Conservation (phyloP, 2,888 invertebrate genomes). For the Hypena proboscidalis region DNA sequence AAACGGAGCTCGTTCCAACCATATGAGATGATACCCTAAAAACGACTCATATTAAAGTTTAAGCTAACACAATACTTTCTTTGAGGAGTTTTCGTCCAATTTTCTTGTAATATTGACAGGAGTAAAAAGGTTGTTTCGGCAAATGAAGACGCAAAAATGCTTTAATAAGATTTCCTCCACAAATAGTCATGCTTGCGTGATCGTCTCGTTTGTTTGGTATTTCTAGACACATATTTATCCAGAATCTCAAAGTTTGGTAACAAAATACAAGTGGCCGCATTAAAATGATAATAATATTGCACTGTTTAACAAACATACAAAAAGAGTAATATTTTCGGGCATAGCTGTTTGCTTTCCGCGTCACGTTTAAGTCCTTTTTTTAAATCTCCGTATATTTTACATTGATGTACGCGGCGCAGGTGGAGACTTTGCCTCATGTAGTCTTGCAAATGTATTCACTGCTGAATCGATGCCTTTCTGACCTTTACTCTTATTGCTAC, state of each 20-base stretch:
- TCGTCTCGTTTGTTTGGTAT: too few relatives aligned
- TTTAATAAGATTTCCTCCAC: background rate
- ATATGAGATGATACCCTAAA: slow-evolving; percentile 40
- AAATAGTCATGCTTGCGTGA: background rate
- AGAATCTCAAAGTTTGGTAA: too few relatives aligned
- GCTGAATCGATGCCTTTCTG: slow-evolving; percentile 20
- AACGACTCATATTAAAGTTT: slow-evolving; percentile 39
- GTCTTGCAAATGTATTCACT: slow-evolving; percentile 40
- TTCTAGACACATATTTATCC: too few relatives aligned
- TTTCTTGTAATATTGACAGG: slow-evolving; percentile 18
- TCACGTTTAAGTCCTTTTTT: slow-evolving; percentile 52
- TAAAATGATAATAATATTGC: too few relatives aligned
- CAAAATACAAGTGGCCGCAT: too few relatives aligned
- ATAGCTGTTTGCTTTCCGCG: slow-evolving; percentile 31
- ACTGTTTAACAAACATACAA: background rate
- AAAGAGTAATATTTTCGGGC: slow-evolving; percentile 5
- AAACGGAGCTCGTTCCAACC: slow-evolving; percentile 23
- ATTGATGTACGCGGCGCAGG: slow-evolving; percentile 56
- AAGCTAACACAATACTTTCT: slow-evolving; percentile 31
- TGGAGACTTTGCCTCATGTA: slow-evolving; percentile 46
- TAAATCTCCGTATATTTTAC: slow-evolving; percentile 52
- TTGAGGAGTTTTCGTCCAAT: slow-evolving; percentile 21
- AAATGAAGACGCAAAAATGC: background rate
- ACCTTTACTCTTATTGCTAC: slow-evolving; percentile 21
- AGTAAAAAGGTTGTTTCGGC: slow-evolving; percentile 11